Evolutionary conservation across 2,888 invertebrate genomes (phyloP), one percentile per base, ranked within the genome.

Genomic region (Watsonalla cultraria): DNA sequence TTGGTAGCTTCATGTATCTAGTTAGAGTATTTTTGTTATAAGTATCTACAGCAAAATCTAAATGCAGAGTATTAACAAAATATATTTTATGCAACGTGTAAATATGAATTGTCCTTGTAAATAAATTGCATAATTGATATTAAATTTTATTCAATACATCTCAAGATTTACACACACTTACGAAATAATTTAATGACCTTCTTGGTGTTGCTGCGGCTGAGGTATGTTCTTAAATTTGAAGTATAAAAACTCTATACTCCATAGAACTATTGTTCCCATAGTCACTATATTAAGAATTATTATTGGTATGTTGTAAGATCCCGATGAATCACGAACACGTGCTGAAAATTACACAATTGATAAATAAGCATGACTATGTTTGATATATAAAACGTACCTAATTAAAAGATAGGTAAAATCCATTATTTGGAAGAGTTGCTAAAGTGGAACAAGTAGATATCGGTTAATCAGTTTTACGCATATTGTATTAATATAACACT

Each of bases 221-320:
- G 59, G 59, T 76, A 75, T 72, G 45, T 76, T 77, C 59, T 76
- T 86, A 15, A 84, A 54, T 66, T 65, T 83, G 39, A 84, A 78
- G 62, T 89, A 90, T 7, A 87, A 55, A 57, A 88, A 90, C 61
- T 94, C 93, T 0, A 81, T 72, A 11, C 84, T 76, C 94, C 94
- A 94, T 68, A 93, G 78, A 0, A 91, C 52, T 7, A 94, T 80
- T 1, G 94, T 93, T 0, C 92, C 53, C 39, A 91, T 68, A 5
- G 94, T 94, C 11, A 94, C 84, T 11, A 80, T 64, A 69, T 94
- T 94, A 53, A 94, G 86, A n/a, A 93, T 76, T 49, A 92, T 77
- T 49, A 95, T 92, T 11, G 93, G 93, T 35, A 91, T 71, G 46
- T 78, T 72, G 74, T 94, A 95, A 50, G 91, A 92, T 24, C 94